Conservation (phyloP, 2,888 invertebrate genomes). For the Macrophya alboannulata region DNA sequence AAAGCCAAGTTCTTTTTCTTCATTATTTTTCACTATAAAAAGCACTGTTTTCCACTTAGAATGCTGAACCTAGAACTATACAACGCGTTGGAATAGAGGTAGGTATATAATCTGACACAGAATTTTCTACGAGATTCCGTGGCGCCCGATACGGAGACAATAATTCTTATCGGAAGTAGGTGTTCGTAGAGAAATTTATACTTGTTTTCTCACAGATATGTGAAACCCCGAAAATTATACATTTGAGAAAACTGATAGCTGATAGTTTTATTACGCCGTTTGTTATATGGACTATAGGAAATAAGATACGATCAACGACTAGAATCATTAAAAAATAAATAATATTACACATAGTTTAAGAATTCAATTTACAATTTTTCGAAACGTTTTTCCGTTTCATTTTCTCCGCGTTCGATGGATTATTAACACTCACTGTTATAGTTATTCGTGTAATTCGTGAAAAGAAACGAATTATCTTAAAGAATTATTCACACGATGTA, state of each 20-base stretch:
- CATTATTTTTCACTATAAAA: slow-evolving; percentile 22
- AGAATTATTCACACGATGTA: neutral
- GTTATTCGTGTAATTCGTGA: too few species aligned
- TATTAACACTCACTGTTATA: too few species aligned
- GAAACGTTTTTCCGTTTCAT: neutral
- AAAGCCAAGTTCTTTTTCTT: slow-evolving; percentile 4
- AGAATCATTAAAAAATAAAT: neutral
- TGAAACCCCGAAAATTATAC: neutral
- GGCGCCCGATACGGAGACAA: neutral
- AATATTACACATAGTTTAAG: too few species aligned
- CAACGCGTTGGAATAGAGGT: neutral
- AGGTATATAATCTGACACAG: slow-evolving; percentile 22
- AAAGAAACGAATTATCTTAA: too few species aligned
- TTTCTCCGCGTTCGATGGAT: too few species aligned
- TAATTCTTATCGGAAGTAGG: slow-evolving; percentile 21
- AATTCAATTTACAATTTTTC: too few species aligned
- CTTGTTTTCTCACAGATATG: neutral
- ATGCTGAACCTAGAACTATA: neutral
- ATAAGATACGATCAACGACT: neutral
- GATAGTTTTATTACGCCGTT: neutral
- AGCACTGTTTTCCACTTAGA: neutral
- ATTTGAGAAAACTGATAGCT: neutral
- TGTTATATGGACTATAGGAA: too few species aligned
- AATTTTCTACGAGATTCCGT: neutral
- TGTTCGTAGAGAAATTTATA: neutral